Evolutionary conservation across 1,140 invertebrate species (phyloP).

Genomic region (Pogonomyrmex barbatus): DNA sequence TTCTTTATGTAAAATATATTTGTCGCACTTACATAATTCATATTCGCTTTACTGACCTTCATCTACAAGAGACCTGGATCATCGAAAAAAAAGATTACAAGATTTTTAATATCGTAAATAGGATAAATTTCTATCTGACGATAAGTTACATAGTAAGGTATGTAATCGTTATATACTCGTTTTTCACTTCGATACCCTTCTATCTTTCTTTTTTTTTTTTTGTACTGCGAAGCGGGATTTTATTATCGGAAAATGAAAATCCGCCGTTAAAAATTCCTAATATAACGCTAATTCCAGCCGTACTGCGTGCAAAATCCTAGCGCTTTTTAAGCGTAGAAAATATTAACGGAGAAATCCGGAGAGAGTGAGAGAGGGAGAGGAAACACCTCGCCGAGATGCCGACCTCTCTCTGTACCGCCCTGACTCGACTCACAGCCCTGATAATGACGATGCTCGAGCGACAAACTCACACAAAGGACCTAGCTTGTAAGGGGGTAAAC

Average conservation of each 20-base stretch:
- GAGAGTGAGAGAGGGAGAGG: background rate
- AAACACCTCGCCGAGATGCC: background rate
- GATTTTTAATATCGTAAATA: background rate
- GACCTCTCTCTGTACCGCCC: constrained; percentile 5
- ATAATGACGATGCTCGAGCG: constrained; percentile 56
- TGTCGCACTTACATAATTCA: background rate
- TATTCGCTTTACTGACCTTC: background rate
- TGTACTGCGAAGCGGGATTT: background rate
- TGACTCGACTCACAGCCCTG: constrained; percentile 48
- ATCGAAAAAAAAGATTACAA: background rate
- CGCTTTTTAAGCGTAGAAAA: constrained; percentile 13
- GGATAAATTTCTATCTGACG: background rate
- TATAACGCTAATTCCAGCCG: constrained; percentile 27
- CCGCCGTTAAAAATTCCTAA: background rate
- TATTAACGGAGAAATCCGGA: background rate
- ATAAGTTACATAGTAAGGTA: background rate
- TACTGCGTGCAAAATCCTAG: background rate
- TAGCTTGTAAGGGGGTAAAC: constrained; percentile 68
- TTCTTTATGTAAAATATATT: background rate
- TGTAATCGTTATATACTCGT: background rate
- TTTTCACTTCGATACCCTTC: constrained; percentile 13
- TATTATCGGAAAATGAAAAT: constrained; percentile 24
- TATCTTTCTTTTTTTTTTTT: background rate
- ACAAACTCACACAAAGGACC: constrained; percentile 59
- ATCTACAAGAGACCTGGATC: background rate